phyloP scores from a whole-genome alignment of 2,113 vertebrate species.

The Phalacrocorax pelagicus region DNA sequence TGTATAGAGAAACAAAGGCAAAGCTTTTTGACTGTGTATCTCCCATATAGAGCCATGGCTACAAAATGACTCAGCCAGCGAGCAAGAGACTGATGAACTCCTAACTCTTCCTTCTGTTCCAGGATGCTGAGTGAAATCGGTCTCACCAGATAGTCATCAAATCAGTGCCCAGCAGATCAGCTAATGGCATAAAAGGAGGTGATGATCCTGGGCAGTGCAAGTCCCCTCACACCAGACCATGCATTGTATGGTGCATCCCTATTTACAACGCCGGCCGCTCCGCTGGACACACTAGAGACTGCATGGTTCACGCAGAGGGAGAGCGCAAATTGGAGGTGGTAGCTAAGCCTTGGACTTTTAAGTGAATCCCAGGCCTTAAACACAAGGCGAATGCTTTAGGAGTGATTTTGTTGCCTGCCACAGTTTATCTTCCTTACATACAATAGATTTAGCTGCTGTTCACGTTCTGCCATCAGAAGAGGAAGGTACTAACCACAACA shows the following conservation, averaged over 20 bases:
- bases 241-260: background rate
- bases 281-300: background rate
- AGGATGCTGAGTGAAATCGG: background rate
- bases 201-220: background rate
- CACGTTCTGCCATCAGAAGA: background rate
- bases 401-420: background rate
- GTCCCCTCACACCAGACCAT: background rate
- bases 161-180: background rate
- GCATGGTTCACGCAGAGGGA: background rate
- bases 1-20: background rate
- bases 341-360: background rate
- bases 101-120: background rate
- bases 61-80: background rate
- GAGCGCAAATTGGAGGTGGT: background rate
- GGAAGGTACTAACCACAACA: no score
- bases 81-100: background rate
- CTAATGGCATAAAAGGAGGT: background rate
- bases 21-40: background rate
- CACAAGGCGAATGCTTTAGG: background rate
- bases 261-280: background rate
- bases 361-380: background rate
- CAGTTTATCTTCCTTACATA: background rate
- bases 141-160: background rate
- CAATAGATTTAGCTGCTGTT: background rate
- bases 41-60: background rate